A percentile compares a stretch with the other conserved stretches of the same genome.
Evolutionary conservation across 2,113 vertebrate species (phyloP).

Genomic region (Caracal caracal): DNA sequence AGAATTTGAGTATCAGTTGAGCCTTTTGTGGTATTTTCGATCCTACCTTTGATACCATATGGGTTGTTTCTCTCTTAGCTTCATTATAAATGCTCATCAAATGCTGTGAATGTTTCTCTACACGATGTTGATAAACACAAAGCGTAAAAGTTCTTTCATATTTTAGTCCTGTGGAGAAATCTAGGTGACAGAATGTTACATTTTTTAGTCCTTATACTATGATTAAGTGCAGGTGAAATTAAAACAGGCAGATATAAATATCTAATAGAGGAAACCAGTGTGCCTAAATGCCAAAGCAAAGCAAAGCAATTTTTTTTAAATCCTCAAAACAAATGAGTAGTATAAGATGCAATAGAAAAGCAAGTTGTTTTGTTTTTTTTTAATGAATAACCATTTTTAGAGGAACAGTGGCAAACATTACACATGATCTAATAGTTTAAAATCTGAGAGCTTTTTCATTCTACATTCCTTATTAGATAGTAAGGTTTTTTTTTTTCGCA

Average conservation of each 20-base stretch:
- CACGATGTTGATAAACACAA: background rate
- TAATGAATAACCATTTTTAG: constrained; percentile 11
- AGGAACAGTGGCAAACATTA: constrained; percentile 35
- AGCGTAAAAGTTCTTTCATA: background rate
- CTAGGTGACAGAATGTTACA: background rate
- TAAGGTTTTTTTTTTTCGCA: background rate
- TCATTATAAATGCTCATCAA: background rate
- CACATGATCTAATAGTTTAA: constrained; percentile 42
- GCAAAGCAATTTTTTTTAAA: background rate
- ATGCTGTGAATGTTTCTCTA: background rate
- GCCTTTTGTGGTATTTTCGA: background rate
- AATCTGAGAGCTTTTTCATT: constrained; percentile 41
- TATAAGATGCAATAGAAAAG: background rate
- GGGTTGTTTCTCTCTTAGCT: background rate
- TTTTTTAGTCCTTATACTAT: background rate
- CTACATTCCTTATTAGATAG: background rate
- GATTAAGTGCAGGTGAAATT: background rate
- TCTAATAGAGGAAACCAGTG: background rate
- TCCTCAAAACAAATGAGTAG: background rate
- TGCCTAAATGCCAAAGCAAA: background rate
- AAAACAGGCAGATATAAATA: background rate
- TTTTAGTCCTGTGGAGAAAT: background rate
- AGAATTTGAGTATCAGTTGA: background rate
- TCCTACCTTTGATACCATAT: background rate
- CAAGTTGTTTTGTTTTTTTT: background rate